Evolutionary conservation across 2,797 vertebrate genomes (phyloP).

Genomic region (Gymnocypris eckloni): DNA sequence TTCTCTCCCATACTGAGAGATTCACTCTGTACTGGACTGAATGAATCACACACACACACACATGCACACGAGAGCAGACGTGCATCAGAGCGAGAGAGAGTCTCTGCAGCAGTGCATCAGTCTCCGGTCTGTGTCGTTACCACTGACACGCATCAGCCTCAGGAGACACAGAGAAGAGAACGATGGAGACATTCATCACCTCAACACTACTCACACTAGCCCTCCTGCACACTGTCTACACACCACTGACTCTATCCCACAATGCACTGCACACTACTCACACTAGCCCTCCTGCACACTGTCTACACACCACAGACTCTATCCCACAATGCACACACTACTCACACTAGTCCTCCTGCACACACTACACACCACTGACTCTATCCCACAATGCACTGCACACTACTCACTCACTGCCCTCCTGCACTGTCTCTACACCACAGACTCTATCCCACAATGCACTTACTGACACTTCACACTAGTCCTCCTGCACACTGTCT

Average conservation of each 20-base stretch:
- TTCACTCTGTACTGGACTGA: not conserved
- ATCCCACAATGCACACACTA: no score
- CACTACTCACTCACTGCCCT: no score
- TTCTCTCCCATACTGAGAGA: not conserved
- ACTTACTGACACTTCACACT: no score
- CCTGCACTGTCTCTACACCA: no score
- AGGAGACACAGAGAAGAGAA: constrained; percentile 58
- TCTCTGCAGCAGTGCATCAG: not conserved
- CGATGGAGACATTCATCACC: constrained; percentile 51
- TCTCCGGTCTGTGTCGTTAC: constrained; percentile 25
- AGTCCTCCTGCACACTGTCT: no score
- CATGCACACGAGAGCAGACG: no score
- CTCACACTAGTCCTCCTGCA: no score
- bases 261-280: no score
- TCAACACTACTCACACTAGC: not conserved
- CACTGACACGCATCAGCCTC: constrained; percentile 42
- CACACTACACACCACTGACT: not conserved
- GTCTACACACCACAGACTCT: no score
- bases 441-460: no score
- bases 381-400: not conserved
- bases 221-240: not conserved
- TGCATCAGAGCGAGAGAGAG: not conserved
- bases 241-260: no score
- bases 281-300: no score
- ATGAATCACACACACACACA: not conserved